Percentiles rank a stretch among this genome's conserved stretches.
These are phyloP conservation scores for Drosophila buzzatii DNA, from an alignment of 2,888 invertebrate species.

Conservation along the genomic window DNA sequence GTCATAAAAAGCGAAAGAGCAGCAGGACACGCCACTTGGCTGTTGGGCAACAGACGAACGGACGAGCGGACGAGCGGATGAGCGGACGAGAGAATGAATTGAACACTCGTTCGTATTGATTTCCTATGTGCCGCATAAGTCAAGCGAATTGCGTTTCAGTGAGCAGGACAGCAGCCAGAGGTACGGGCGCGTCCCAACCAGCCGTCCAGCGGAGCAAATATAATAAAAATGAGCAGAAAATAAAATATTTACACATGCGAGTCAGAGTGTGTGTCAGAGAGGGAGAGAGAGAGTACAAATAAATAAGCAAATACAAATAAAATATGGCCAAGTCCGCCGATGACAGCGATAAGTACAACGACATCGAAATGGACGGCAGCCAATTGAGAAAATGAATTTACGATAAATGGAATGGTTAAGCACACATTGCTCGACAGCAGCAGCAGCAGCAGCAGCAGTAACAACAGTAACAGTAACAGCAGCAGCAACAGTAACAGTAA, in stretches of 20 bases:
- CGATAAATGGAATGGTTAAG: constrained; percentile 70
- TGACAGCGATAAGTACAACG: constrained; percentile 55
- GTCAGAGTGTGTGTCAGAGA: too few relatives aligned
- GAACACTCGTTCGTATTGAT: constrained; percentile 50
- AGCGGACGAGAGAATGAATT: constrained; percentile 23
- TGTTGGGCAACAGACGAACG: neutral
- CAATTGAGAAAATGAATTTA: constrained; percentile 80
- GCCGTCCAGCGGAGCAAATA: constrained; percentile 53
- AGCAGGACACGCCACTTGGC: constrained; percentile 16
- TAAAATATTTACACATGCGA: constrained; percentile 75
- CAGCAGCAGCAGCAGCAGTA: neutral
- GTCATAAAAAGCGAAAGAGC: constrained; percentile 55
- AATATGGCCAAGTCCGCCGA: constrained; percentile 49
- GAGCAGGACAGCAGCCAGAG: constrained; percentile 18
- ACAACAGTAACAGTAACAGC: neutral
- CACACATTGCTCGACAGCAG: constrained; percentile 51
- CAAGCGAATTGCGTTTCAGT: constrained; percentile 56
- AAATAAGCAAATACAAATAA: constrained; percentile 75
- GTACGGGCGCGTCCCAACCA: constrained; percentile 2
- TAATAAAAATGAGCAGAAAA: constrained; percentile 77
- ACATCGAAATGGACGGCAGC: constrained; percentile 56
- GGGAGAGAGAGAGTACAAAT: constrained; percentile 41
- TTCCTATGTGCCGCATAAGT: constrained; percentile 55
- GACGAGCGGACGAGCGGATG: too few relatives aligned
- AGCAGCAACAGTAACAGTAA: neutral